A percentile compares a stretch with the other conserved stretches of the same genome.
Conservation (phyloP, 2,797 vertebrate species). For the Tenualosa thibaudeaui region DNA sequence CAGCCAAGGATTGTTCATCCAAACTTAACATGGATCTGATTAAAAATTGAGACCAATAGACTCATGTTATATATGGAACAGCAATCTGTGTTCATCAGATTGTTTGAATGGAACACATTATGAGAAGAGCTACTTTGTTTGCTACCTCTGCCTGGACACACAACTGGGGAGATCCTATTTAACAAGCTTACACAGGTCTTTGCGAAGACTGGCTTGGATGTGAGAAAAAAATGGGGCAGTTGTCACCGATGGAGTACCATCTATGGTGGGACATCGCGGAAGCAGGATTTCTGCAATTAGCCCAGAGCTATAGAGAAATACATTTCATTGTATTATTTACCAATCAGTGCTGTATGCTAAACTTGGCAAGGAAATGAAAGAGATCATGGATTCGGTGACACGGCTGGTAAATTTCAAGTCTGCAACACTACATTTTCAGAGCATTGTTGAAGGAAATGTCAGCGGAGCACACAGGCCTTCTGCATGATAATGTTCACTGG, state of each 20-base stretch:
- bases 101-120: neutral
- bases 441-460: slow-evolving; percentile 34
- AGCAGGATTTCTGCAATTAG: slow-evolving; percentile 27
- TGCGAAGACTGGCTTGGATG: slow-evolving; percentile 32
- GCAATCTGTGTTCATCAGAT: slow-evolving; percentile 23
- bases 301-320: slow-evolving; percentile 6
- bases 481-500: slow-evolving; percentile 35
- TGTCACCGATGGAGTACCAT: slow-evolving; percentile 29
- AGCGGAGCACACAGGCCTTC: slow-evolving; percentile 26
- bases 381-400: neutral
- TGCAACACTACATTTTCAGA: neutral
- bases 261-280: slow-evolving; percentile 30
- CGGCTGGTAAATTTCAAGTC: neutral
- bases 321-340: slow-evolving; percentile 43
- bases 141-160: slow-evolving; percentile 15
- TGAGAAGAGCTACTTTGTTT: slow-evolving; percentile 30
- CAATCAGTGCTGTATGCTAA: slow-evolving; percentile 39
- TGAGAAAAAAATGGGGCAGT: slow-evolving; percentile 32
- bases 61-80: neutral
- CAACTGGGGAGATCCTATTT: slow-evolving; percentile 32
- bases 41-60: slow-evolving; percentile 26
- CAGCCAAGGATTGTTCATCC: slow-evolving; percentile 26
- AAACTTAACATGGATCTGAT: slow-evolving; percentile 19
- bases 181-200: slow-evolving; percentile 32
- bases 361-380: neutral